Conservation (phyloP, 2,888 invertebrate species). For the Sinhomidia bicolor region DNA sequence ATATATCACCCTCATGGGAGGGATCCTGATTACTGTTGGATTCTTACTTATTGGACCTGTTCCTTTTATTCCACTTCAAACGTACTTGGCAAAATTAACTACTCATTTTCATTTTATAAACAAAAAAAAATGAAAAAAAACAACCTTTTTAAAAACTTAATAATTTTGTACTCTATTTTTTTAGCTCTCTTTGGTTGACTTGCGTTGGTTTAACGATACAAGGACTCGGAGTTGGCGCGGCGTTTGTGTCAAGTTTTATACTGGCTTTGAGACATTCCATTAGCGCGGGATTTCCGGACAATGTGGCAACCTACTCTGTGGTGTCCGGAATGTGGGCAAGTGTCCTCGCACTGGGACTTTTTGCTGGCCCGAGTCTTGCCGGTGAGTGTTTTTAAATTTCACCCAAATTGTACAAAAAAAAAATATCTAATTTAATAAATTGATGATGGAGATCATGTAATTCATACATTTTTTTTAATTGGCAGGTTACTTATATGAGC, state of each 20-base stretch:
- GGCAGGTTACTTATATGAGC: constrained; percentile 65
- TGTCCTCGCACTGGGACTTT: constrained; percentile 89
- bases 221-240: constrained; percentile 91
- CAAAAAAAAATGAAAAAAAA: background rate
- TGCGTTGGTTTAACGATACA: constrained; percentile 89
- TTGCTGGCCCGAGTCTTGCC: no score
- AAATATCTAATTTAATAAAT: no score
- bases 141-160: no score
- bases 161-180: no score
- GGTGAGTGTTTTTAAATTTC: no score
- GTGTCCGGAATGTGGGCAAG: constrained; percentile 96
- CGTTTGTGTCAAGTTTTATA: constrained; percentile 92
- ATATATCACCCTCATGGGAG: constrained; percentile 86
- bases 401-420: no score
- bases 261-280: constrained; percentile 90
- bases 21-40: constrained; percentile 86
- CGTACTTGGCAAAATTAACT: constrained; percentile 82
- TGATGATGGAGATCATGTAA: no score
- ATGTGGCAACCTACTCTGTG: constrained; percentile 92
- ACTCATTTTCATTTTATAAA: background rate
- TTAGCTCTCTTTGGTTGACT: constrained; percentile 86
- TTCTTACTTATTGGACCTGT: constrained; percentile 91
- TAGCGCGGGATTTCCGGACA: constrained; percentile 91
- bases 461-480: no score
- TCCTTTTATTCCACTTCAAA: constrained; percentile 87